Percentiles rank a stretch among this genome's conserved stretches.
These are phyloP conservation scores for Tauraco erythrolophus DNA, from an alignment of 2,113 vertebrate species.

Conservation along the genomic window DNA sequence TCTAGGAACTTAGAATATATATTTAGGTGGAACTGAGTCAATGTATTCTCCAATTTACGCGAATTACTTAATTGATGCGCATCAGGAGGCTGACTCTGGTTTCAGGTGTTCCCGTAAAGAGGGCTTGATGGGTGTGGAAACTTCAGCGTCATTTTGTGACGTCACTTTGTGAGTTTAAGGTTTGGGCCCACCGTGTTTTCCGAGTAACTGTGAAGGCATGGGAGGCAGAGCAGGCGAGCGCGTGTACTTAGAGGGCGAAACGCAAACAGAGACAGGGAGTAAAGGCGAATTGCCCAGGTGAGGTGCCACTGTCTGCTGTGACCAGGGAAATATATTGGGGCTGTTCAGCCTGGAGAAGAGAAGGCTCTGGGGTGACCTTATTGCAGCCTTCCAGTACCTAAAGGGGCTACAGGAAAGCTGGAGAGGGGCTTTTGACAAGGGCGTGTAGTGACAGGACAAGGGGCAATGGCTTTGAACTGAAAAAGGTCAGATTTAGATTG, in stretches of 20 bases:
- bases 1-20: not conserved
- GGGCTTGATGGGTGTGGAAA: not conserved
- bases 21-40: not conserved
- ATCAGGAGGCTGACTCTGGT: not conserved
- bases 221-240: not conserved
- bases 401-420: too few relatives aligned
- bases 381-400: too few relatives aligned
- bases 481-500: too few relatives aligned
- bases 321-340: too few relatives aligned
- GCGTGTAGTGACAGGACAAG: too few relatives aligned
- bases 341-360: too few relatives aligned
- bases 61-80: not conserved
- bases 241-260: not conserved
- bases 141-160: not conserved
- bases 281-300: not conserved
- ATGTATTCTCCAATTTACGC: too few relatives aligned
- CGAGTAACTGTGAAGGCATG: not conserved
- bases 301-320: too few relatives aligned
- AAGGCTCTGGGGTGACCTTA: too few relatives aligned
- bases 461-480: too few relatives aligned
- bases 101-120: not conserved
- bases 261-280: not conserved
- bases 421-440: too few relatives aligned
- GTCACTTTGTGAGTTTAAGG: not conserved
- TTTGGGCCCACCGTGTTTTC: not conserved